Base-by-base conservation (phyloP, 2,888 invertebrate species). In the Conistra vaccinii region DNA sequence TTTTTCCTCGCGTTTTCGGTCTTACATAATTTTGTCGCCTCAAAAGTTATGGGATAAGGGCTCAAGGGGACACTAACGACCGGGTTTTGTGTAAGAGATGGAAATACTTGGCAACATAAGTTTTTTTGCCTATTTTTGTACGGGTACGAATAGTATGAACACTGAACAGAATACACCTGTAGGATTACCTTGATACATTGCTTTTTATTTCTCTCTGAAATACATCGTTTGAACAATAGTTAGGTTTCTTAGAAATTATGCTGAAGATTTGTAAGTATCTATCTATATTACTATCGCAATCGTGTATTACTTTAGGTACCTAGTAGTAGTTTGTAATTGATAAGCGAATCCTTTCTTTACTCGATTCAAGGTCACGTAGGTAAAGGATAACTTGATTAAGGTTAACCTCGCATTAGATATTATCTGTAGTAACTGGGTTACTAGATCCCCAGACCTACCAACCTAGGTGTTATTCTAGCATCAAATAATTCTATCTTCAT, bases 21-120 rank as follows among this genome's bases (percentile, higher is more conserved):
- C 73, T 78, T 73, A 76, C 78, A 85, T 78, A 85, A 85, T 87
- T 80, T 83, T 78, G 78, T 78, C 80, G 72, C 67, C 58, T 76
- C 73, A 75, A 66, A 78, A 85, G 78, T 84, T 79, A 86, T 84
- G 75, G 78, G 81, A 53, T 72, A 81, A 80, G 70, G 76, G 66
- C 78, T 76, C 80, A 73, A 57, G 74, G 75, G 71, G 63, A 69
- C 67, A 76, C 80, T 85, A 80, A 85, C 80, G 81, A 87, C 80
- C 62, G 76, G 77, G 80, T 86, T 80, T 80, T 80, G 73, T 74
- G 69, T 83, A 85, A 78, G 69, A 77, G 69, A 85, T 83, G 74
- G 42, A 70, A 76, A 83, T 77, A 70, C 61, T 76, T 63, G 61
- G 67, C 26, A 57, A 81, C 75, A 84, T 73, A 80, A 69, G 87